Evolutionary conservation across 2,888 invertebrate genomes (phyloP), one percentile per base, ranked within the genome.

Genomic region (Alitta virens): DNA sequence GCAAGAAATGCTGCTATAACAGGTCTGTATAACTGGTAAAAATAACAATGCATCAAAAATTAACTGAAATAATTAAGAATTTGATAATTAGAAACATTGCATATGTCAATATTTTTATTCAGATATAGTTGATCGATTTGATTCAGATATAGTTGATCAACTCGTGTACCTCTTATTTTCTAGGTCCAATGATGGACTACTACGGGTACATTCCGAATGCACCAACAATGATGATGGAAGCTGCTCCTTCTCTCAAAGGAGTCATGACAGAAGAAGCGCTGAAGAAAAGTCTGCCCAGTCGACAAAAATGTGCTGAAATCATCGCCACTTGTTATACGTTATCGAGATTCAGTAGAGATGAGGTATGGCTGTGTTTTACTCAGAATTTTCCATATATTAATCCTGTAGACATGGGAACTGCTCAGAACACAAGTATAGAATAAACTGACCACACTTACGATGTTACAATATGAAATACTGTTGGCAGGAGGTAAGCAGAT

Each of bases 321-420:
- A 54, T 68, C 9, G 66, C 65, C 16, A 64, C 64, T 24, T 68
- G 64, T 26, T 63, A 67, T 55, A 64, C 66, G 3, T 46, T 68
- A 2, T 60, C 63, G 14, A 25, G 50, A n/a, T 7, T 25, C 2
- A 59, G 50, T 26, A 56, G 52, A 16, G 51, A 62, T 33, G 60
- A 67, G 66, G 68, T 67, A 27, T 5, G 33, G 5, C 33, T 33
- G n/a, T n/a, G n/a, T n/a, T n/a, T n/a, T n/a, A n/a, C n/a, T n/a
- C n/a, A n/a, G n/a, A n/a, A n/a, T n/a, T n/a, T n/a, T n/a, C n/a
- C n/a, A n/a, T n/a, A n/a, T n/a, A n/a, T n/a, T n/a, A n/a, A n/a
- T n/a, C n/a, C n/a, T n/a, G n/a, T n/a, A n/a, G n/a, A n/a, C n/a
- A n/a, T n/a, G n/a, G n/a, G n/a, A n/a, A n/a, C n/a, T n/a, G n/a